These are phyloP conservation scores for Meandrina meandrites DNA, from an alignment of 92 coral and sea anemone genomes.

Conservation along the genomic window DNA sequence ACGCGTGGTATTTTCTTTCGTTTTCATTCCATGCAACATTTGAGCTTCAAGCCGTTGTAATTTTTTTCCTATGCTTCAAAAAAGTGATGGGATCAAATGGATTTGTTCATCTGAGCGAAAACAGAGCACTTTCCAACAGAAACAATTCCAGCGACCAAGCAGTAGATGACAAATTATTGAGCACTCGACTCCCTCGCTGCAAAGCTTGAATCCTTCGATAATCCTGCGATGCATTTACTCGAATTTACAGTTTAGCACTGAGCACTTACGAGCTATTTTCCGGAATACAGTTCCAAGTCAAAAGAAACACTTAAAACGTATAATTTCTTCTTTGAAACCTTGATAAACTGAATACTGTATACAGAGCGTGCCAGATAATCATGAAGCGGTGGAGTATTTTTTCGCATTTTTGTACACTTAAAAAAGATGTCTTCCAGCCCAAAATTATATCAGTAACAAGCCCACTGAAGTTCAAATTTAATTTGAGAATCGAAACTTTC, in stretches of 20 bases:
- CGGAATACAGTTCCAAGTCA: background rate
- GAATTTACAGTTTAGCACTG: too few species aligned
- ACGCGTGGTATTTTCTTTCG: background rate
- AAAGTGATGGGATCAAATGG: background rate
- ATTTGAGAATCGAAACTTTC: background rate
- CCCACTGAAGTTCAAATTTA: background rate
- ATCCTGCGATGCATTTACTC: too few species aligned
- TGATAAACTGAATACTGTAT: background rate
- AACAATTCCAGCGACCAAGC: too few species aligned
- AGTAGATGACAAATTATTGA: too few species aligned
- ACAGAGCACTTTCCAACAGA: background rate
- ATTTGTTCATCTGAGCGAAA: background rate
- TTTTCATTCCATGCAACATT: background rate
- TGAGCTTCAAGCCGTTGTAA: background rate
- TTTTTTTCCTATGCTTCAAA: background rate
- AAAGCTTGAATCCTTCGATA: too few species aligned
- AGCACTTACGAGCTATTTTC: too few species aligned
- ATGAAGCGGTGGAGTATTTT: background rate
- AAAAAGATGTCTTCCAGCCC: background rate
- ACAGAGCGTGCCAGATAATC: background rate
- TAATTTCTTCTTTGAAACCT: background rate
- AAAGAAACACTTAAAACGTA: background rate
- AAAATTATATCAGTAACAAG: background rate
- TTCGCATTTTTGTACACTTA: background rate
- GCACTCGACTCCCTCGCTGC: too few species aligned